These are phyloP conservation scores for Lophura nycthemera DNA, from an alignment of 2,113 vertebrate species.

Conservation along the genomic window DNA sequence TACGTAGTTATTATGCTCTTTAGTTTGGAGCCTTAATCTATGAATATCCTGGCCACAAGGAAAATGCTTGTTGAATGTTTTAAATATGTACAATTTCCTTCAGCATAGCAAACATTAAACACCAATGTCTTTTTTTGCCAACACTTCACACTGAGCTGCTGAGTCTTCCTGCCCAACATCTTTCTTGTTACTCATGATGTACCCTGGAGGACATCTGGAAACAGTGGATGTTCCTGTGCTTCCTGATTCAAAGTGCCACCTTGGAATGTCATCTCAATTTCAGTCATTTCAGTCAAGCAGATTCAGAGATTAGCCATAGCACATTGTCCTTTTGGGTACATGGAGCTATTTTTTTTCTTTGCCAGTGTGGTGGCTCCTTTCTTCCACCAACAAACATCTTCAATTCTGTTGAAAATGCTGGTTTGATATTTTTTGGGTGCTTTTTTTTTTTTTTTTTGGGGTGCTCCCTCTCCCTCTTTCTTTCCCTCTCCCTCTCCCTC, in stretches of 20 bases:
- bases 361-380: background rate
- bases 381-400: background rate
- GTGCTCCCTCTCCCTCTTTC: too few relatives aligned
- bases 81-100: background rate
- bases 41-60: background rate
- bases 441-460: background rate
- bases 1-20: background rate
- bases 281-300: background rate
- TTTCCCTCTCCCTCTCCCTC: too few relatives aligned
- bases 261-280: background rate
- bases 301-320: background rate
- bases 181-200: background rate
- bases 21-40: background rate
- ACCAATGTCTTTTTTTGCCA: background rate
- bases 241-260: background rate
- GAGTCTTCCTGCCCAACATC: background rate
- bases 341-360: background rate
- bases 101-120: background rate
- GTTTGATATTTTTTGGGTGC: background rate
- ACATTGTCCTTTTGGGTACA: background rate
- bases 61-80: background rate
- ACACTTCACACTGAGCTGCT: background rate
- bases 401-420: background rate
- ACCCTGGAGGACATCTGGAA: background rate
- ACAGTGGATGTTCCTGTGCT: background rate